Conservation (phyloP, 2,113 vertebrate species). For the Neolamprologus ventralis region DNA sequence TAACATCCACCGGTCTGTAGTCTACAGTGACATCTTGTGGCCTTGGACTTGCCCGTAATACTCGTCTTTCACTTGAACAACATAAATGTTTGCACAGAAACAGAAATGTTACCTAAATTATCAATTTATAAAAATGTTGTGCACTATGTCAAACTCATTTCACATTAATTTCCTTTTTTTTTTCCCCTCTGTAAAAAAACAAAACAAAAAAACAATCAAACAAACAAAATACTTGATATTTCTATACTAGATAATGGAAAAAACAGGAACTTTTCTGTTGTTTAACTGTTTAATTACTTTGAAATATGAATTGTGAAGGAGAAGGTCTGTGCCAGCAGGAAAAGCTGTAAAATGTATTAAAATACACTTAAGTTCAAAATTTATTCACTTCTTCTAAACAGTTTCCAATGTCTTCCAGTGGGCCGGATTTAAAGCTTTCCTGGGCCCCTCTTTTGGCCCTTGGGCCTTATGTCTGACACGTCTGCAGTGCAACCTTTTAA, state of each 20-base stretch:
- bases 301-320: neutral
- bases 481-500: neutral
- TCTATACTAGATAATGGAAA: neutral
- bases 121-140: neutral
- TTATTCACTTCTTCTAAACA: neutral
- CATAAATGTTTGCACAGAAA: neutral
- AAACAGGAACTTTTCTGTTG: neutral
- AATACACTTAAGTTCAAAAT: neutral
- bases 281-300: neutral
- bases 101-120: neutral
- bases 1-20: neutral
- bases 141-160: neutral
- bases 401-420: neutral
- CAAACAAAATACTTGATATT: fast-evolving
- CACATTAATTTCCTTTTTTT: neutral
- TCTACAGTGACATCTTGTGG: neutral
- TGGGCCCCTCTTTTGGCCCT: neutral
- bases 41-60: neutral
- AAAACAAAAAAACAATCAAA: neutral
- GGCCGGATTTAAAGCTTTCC: neutral
- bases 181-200: neutral
- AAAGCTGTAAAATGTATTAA: neutral
- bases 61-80: neutral
- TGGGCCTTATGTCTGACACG: neutral
- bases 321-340: neutral